Base-by-base conservation (phyloP, 2,797 vertebrate genomes). In the Darevskia nairensis region DNA sequence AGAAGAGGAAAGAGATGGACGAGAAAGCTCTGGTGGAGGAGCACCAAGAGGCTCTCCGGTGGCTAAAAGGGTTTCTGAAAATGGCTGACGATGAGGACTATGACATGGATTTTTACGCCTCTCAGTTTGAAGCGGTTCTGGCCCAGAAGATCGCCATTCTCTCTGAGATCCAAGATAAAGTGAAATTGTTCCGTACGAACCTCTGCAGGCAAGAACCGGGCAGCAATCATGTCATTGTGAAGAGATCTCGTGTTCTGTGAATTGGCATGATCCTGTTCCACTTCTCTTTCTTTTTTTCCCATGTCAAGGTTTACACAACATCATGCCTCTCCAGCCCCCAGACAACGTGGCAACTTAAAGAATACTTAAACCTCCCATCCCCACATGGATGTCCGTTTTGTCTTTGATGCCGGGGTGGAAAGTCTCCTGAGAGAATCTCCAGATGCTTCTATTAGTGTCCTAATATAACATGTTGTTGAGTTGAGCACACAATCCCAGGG, bases 71-170 rank as follows among this genome's bases (percentile, higher is more conserved):
- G 1, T 84, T 94, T 46, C 90, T 90, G 64, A 68, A 94, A 84
- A 82, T 39, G 21, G 64, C 92, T 2, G 80, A 83, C 8, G 82
- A 90, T 32, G 78, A 75, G 6, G 87, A 82, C 55, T 84, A 25
- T 6, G 92, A 89, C 4, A 83, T 91, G 50, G 92, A 95, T 74
- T 92, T 94, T 83, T 96, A 91, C 9, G 61, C 94, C 79, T 84
- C 90, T 1, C 90, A 90, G 82, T 94, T 94, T 35, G 77, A 95
- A 78, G 90, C 89, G 2, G 69, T 94, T 86, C 92, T 95, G 89
- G 92, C 94, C 59, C 80, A 94, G 90, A 96, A 95, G 92, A 90
- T 92, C 55, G 79, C 69, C 77, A 41, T 92, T 72, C 84, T 95
- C 85, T 94, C 86, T 0, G 66, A 94, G 78, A 95, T 95, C 68